Conservation (phyloP, 2,888 invertebrate species). For the Drosophila setosimentum region DNA sequence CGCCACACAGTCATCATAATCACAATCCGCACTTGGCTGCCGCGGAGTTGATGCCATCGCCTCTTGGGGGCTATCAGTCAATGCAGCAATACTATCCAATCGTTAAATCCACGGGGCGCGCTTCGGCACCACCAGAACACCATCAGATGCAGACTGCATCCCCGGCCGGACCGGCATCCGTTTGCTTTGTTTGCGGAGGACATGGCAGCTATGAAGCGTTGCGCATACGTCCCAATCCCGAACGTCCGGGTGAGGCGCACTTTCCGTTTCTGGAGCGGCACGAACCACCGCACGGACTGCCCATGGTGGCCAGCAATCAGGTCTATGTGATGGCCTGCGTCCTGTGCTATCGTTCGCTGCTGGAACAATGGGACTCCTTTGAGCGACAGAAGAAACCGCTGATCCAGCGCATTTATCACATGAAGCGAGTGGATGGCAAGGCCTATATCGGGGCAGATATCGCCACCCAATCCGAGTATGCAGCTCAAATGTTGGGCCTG, state of each 20-base stretch:
- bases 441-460: conserved; percentile 96
- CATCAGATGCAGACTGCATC: conserved; percentile 18
- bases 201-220: conserved; percentile 88
- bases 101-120: conserved; percentile 57
- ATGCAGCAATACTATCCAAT: conserved; percentile 56
- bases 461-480: conserved; percentile 96
- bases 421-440: conserved; percentile 96
- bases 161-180: conserved; percentile 70
- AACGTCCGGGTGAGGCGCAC: conserved; percentile 91
- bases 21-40: conserved; percentile 29
- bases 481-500: conserved; percentile 93
- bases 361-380: conserved; percentile 96
- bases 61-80: conserved; percentile 49
- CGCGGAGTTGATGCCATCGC: conserved; percentile 66
- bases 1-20: conserved; percentile 27
- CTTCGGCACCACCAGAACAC: conserved; percentile 67
- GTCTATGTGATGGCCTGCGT: conserved; percentile 90
- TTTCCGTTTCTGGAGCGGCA: conserved; percentile 97
- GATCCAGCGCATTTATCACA: conserved; percentile 95
- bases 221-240: conserved; percentile 89
- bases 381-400: conserved; percentile 94
- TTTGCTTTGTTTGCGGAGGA: conserved; percentile 91
- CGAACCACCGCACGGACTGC: conserved; percentile 91
- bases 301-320: conserved; percentile 83
- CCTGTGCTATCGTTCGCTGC: conserved; percentile 93